These are phyloP conservation scores for Lepilemur septentrionalis DNA, from an alignment of 2,797 vertebrate genomes.

Conservation along the genomic window DNA sequence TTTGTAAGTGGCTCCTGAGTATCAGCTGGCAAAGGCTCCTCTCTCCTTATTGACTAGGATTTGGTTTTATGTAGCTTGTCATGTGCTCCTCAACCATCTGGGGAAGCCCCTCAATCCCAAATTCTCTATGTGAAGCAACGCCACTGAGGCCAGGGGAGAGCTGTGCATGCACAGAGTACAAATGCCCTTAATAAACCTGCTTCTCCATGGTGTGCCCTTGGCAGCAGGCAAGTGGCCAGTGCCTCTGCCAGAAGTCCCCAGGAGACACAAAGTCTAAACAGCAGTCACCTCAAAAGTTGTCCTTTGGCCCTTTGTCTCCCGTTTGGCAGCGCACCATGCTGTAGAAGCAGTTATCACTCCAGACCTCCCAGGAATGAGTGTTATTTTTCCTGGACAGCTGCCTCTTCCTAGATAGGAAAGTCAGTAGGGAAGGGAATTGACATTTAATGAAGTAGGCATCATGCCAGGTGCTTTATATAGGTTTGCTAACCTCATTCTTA, in stretches of 20 bases:
- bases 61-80: not conserved
- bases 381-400: slow-evolving; percentile 1
- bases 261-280: not conserved
- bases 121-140: not conserved
- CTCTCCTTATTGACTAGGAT: not conserved
- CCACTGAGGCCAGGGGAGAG: not conserved
- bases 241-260: not conserved
- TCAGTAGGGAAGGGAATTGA: not conserved
- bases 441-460: not conserved
- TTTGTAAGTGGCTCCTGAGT: not conserved
- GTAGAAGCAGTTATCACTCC: not conserved
- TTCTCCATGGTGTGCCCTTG: not conserved
- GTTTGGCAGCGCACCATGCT: not conserved
- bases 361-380: not conserved
- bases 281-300: not conserved
- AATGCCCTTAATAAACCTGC: not conserved
- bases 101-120: not conserved
- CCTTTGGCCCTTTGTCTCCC: not conserved
- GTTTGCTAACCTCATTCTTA: slow-evolving; percentile 1
- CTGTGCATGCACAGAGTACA: not conserved
- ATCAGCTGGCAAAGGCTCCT: not conserved
- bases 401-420: not conserved
- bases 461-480: not conserved
- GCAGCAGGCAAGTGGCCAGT: not conserved
- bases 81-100: not conserved